Base-by-base conservation (phyloP, 1,140 invertebrate genomes). In the Conus ventricosus region DNA sequence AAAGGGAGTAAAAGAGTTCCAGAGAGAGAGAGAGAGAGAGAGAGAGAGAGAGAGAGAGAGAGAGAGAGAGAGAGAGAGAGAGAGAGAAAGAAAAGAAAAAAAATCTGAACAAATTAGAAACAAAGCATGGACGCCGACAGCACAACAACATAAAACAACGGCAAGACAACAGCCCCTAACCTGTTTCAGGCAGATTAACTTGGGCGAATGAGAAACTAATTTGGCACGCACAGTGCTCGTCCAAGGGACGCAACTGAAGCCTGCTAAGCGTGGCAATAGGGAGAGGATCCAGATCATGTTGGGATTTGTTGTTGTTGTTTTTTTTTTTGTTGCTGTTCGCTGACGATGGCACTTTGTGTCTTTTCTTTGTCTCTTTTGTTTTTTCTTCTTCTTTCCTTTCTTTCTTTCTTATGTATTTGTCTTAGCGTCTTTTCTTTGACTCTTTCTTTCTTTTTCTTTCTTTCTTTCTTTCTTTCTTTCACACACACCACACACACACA, bases 211-310 rank as follows among this genome's bases (percentile, higher is more conserved):
- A 23, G 67, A 71, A 71, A 71, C 11, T 13, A 13, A 13, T 20
- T 13, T 20, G 67, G 67, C 67, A 71, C 67, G 20, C 11, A 71
- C 67, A 71, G 20, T 71, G 67, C 67, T 13, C 67, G 67, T 71
- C 15, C 20, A 71, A 71, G 67, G 67, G 67, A 71, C 67, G 67
- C 67, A 71, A 71, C 67, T n/a, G 67, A 71, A 71, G 67, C 67
- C 67, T 71, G 67, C 20, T 71, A 71, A 71, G 20, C 13, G 67
- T 13, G 67, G 7, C 13, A 23, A 20, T 8, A 5, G 53, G 78
- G 78, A 54, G 78, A n/a, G n/a, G 39, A 81, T 81, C 27, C 27
- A 25, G 8, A 81, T 81, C 10, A 27, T 80, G 11, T 80, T n/a
- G n/a, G n/a, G n/a, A n/a, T n/a, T n/a, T n/a, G n/a, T 39, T 78